Percentiles rank a stretch among this genome's conserved stretches.
Evolutionary conservation across 2,888 invertebrate genomes (phyloP).

Genomic region (Thereva unica): DNA sequence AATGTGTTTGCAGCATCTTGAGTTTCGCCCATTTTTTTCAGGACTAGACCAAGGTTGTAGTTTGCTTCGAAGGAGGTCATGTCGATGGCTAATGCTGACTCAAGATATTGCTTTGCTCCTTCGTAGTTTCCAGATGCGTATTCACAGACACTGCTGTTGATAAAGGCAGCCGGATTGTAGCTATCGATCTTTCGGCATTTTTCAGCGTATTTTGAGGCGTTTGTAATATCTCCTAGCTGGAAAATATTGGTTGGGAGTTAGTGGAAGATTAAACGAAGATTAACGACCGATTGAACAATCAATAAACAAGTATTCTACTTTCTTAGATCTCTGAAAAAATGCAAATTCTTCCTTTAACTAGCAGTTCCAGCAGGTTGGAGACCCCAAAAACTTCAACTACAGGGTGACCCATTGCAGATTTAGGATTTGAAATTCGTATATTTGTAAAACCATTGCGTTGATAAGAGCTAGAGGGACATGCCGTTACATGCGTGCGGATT

Average conservation of each 20-base stretch:
- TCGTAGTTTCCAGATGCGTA: constrained; percentile 71
- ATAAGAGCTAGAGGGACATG: too few species aligned
- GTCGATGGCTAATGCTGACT: constrained; percentile 77
- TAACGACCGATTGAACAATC: too few species aligned
- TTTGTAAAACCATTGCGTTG: too few species aligned
- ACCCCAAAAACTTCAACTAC: too few species aligned
- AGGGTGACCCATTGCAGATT: too few species aligned
- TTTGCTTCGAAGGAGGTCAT: constrained; percentile 82
- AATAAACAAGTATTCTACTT: too few species aligned
- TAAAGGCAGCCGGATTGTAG: constrained; percentile 79
- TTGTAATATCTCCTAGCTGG: constrained; percentile 77
- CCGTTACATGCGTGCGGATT: too few species aligned
- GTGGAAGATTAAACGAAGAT: too few species aligned
- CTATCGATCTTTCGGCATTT: constrained; percentile 74
- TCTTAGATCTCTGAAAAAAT: background rate
- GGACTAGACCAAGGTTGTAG: constrained; percentile 72
- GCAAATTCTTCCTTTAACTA: background rate
- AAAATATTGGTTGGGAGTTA: constrained; percentile 38
- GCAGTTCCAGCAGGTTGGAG: background rate
- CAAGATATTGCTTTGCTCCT: constrained; percentile 72
- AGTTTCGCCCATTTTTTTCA: constrained; percentile 58
- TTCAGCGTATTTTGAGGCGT: constrained; percentile 77
- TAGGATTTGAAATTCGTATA: too few species aligned
- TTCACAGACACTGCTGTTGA: constrained; percentile 83
- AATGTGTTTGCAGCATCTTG: constrained; percentile 80